A percentile compares a stretch with the other conserved stretches of the same genome.
Evolutionary conservation across 1,140 invertebrate genomes (phyloP).

Genomic region (Diorhabda elongata): DNA sequence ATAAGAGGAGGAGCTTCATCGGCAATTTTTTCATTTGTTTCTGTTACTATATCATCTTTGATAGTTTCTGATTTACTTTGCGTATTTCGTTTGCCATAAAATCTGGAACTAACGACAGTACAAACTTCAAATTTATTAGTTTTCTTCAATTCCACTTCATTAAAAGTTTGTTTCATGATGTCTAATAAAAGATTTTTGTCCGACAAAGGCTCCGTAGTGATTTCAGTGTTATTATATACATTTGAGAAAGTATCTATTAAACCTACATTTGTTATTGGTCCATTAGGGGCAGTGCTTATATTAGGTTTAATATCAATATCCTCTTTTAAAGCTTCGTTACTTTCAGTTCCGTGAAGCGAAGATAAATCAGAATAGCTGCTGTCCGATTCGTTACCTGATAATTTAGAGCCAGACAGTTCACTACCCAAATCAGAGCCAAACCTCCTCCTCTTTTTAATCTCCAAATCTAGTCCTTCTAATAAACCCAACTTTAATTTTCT

Average conservation of each 20-base stretch:
- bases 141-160: conserved; percentile 37
- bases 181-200: conserved; percentile 47
- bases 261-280: conserved; percentile 17
- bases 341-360: conserved; percentile 48
- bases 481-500: conserved; percentile 51
- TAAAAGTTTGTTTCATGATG: conserved; percentile 50
- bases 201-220: conserved; percentile 26
- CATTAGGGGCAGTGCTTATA: conserved; percentile 15
- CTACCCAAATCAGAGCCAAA: conserved; percentile 55
- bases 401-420: conserved; percentile 52
- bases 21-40: neutral
- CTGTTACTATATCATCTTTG: conserved; percentile 4
- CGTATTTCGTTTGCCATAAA: conserved; percentile 16
- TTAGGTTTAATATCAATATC: conserved; percentile 9
- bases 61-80: conserved; percentile 7
- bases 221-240: conserved; percentile 25
- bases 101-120: conserved; percentile 8
- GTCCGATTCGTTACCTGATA: conserved; percentile 58
- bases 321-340: conserved; percentile 44
- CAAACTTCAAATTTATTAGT: conserved; percentile 20
- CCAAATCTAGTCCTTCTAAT: conserved; percentile 52
- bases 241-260: conserved; percentile 43
- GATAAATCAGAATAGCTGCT: conserved; percentile 55
- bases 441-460: conserved; percentile 53
- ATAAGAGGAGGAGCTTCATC: conserved; percentile 1